These are phyloP conservation scores for Dinothrombium tinctorium DNA, from an alignment of 1,140 invertebrate species.

Conservation along the genomic window DNA sequence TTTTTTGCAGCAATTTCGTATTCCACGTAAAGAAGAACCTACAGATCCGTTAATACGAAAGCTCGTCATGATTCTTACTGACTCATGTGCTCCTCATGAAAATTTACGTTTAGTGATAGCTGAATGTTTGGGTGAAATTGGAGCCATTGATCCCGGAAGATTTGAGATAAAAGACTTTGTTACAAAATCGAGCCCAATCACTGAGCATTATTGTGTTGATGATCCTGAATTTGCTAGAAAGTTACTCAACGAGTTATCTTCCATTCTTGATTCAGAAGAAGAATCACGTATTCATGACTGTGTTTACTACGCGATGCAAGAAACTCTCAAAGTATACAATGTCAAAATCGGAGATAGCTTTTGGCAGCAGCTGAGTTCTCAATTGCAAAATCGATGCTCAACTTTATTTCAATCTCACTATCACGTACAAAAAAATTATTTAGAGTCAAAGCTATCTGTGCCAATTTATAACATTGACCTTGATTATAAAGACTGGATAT, in stretches of 20 bases:
- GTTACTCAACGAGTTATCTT: not conserved
- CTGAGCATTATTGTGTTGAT: no score
- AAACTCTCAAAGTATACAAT: slow-evolving; percentile 23
- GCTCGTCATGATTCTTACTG: no score
- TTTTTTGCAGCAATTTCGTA: no score
- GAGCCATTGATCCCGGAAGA: slow-evolving; percentile 58
- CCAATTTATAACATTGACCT: not conserved
- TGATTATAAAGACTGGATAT: not conserved
- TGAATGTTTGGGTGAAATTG: slow-evolving; percentile 61
- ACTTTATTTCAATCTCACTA: not conserved
- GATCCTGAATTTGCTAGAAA: not conserved
- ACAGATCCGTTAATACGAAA: no score
- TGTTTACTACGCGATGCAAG: slow-evolving; percentile 25
- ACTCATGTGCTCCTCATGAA: no score
- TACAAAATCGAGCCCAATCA: no score
- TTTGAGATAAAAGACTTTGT: not conserved
- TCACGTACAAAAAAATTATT: not conserved
- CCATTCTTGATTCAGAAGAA: not conserved
- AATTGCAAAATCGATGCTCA: not conserved
- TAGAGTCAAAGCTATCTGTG: not conserved
- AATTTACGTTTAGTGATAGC: no score
- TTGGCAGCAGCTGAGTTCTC: not conserved
- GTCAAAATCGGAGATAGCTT: slow-evolving; percentile 10
- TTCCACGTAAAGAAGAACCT: no score
- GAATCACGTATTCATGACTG: slow-evolving; percentile 19